These are phyloP conservation scores for Iselma pallidipennis DNA, from an alignment of 2,888 invertebrate genomes.

Conservation along the genomic window DNA sequence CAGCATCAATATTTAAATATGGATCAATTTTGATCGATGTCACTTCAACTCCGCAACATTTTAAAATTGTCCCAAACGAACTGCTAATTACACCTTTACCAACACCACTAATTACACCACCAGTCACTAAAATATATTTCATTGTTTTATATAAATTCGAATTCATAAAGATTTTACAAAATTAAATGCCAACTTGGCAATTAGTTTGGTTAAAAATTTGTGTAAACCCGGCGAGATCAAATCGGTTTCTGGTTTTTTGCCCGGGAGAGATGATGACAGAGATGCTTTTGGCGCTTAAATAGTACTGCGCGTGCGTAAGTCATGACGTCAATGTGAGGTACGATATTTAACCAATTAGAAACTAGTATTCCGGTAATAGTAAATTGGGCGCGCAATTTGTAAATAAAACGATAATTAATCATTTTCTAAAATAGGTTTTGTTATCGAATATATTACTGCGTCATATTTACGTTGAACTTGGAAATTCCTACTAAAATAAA, in stretches of 20 bases:
- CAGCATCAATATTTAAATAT: conserved; percentile 99
- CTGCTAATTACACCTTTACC: conserved; percentile 96
- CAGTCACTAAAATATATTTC: conserved; percentile 98
- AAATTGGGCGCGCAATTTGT: too few relatives aligned
- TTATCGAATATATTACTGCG: too few relatives aligned
- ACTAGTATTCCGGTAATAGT: too few relatives aligned
- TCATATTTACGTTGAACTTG: too few relatives aligned
- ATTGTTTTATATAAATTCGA: conserved; percentile 57
- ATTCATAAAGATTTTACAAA: not conserved
- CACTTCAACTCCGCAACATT: conserved; percentile 93
- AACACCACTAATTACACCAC: conserved; percentile 98
- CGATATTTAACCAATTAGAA: too few relatives aligned
- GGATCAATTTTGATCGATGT: conserved; percentile 99
- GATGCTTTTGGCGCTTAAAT: not conserved
- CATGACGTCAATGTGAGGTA: too few relatives aligned
- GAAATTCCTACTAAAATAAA: too few relatives aligned
- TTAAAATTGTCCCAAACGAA: conserved; percentile 93
- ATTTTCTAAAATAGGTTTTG: too few relatives aligned
- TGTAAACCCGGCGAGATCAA: not conserved
- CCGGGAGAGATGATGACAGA: not conserved
- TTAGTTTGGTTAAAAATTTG: not conserved
- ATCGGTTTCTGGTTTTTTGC: not conserved
- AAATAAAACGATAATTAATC: too few relatives aligned
- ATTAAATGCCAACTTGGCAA: not conserved
- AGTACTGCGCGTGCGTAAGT: not conserved